Evolutionary conservation across 2,888 invertebrate species (phyloP), one percentile per base, ranked within the genome.

Genomic region (Peribatodes rhomboidaria): DNA sequence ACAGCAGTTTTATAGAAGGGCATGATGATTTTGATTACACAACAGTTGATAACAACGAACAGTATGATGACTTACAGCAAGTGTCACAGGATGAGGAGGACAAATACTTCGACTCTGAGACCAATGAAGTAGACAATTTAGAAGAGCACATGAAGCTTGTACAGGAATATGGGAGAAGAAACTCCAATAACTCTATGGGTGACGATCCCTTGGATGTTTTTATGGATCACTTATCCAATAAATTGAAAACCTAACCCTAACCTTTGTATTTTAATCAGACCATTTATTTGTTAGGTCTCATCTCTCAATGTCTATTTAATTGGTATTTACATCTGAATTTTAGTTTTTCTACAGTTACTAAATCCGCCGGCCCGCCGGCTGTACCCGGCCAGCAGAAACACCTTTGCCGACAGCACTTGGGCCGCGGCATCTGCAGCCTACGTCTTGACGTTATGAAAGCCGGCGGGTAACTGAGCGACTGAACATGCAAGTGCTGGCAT

Each of bases 11-110:
- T 84, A 87, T 98, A 41, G 95, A 96, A 69, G 98, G 98, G 0
- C 94, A 95, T 79, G 98, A 98, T 87, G 96, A 97, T 71, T 97
- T 98, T 89, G 97, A 98, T 87, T 98, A 98, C 80, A 92, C 95
- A 41, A 91, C 94, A 68, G 96, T 98, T 3, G 98, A 98, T 85
- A 94, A 96, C 73, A 96, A 98, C 90, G 95, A 96, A 46, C 95
- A 95, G 57, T 97, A 97, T 86, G 98, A 98, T 68, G 96, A 96
- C 64, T 94, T 96, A 57, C 87, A 95, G 65, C 95, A 95, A 77
- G 83, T 88, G 14, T 85, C 89, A 44, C 96, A 95, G 76, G 98
- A 98, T 88, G 97, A 96, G 72, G 98, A 98, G 87, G 98, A 98
- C 75, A 96, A 95, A 80, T 98, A 98, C 85, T 98, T 98, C 91